These are phyloP conservation scores for Nemapogon koenigi DNA, from an alignment of 2,888 invertebrate species.

Conservation along the genomic window DNA sequence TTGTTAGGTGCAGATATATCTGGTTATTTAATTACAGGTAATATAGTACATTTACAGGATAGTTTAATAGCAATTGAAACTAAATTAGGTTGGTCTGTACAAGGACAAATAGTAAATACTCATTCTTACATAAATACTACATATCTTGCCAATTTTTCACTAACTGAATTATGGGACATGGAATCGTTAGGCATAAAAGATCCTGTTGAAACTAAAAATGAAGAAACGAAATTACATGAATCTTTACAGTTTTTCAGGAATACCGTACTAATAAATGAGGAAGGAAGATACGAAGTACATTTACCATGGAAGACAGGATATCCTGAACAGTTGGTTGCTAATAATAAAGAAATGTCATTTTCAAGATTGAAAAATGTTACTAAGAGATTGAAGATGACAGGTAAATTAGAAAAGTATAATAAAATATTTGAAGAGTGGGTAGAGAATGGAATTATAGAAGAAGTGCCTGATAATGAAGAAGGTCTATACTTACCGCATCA, in stretches of 20 bases:
- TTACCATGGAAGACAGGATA: not conserved
- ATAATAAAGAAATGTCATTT: not conserved
- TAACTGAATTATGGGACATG: slow-evolving; percentile 1
- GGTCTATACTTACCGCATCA: slow-evolving; percentile 20
- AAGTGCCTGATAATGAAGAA: too few species aligned
- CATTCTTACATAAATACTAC: not conserved
- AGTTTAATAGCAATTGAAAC: slow-evolving; percentile 1
- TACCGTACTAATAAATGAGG: not conserved
- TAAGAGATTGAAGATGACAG: not conserved
- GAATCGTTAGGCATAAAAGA: slow-evolving; percentile 4
- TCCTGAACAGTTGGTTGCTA: not conserved
- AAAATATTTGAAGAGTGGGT: not conserved
- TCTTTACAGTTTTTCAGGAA: not conserved
- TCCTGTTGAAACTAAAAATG: not conserved
- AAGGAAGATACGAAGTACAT: slow-evolving; percentile 1
- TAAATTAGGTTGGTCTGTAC: slow-evolving; percentile 5
- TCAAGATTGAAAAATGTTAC: not conserved
- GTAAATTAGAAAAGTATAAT: slow-evolving; percentile 3
- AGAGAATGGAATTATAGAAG: not conserved
- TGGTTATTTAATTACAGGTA: slow-evolving; percentile 1
- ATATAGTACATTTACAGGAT: not conserved
- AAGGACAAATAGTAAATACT: not conserved
- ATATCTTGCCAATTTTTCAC: not conserved
- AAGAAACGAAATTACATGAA: not conserved
- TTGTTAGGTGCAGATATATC: slow-evolving; percentile 3